Conservation (phyloP, 2,113 vertebrate genomes). For the Daboia siamensis region DNA sequence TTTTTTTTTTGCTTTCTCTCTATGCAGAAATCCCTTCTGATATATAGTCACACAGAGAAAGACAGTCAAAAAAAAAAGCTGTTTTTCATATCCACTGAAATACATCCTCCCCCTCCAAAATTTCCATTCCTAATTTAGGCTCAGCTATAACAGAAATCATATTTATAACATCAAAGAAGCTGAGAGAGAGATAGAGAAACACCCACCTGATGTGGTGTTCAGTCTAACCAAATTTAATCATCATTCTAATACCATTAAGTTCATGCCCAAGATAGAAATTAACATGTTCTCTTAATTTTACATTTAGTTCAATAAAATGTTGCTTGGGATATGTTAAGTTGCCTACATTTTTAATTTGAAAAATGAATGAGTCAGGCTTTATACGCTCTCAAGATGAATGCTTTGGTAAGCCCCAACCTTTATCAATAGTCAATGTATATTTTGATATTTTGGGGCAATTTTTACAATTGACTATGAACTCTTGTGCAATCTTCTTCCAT, state of each 20-base stretch:
- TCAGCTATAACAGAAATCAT: background rate
- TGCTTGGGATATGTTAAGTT: background rate
- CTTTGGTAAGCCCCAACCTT: background rate
- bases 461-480: background rate
- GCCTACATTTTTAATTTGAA: conserved; percentile 17
- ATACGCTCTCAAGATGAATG: background rate
- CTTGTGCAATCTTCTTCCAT: background rate
- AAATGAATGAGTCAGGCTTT: conserved; percentile 16
- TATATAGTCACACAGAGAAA: background rate
- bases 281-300: conserved; percentile 10
- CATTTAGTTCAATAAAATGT: conserved; percentile 22
- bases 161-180: background rate
- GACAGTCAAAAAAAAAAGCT: background rate
- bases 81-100: background rate
- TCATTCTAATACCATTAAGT: background rate
- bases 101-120: background rate
- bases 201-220: background rate
- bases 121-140: background rate
- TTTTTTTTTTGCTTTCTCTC: background rate
- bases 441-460: background rate
- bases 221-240: background rate
- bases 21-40: background rate
- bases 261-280: background rate
- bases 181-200: background rate
- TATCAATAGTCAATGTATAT: background rate